Evolutionary conservation across 2,888 invertebrate species (phyloP).

Genomic region (Nephrotoma flavescens): DNA sequence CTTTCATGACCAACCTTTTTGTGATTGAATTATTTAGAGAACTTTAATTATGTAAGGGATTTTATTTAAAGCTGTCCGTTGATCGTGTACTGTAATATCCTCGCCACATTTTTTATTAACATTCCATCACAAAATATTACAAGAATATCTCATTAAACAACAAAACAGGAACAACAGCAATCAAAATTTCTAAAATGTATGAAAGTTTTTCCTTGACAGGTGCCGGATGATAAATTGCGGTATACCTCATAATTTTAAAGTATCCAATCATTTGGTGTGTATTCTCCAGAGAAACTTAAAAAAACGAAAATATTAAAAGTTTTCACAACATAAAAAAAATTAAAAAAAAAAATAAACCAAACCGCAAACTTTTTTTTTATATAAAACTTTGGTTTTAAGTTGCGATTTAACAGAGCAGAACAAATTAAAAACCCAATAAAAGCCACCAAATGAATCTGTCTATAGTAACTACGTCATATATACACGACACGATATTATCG

Average conservation of each 20-base stretch:
- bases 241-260: not conserved
- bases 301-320: not conserved
- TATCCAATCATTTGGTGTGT: not conserved
- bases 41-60: no score
- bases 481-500: not conserved
- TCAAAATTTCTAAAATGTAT: no score
- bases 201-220: not conserved
- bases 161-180: no score
- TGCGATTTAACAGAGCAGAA: not conserved
- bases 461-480: not conserved
- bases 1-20: no score
- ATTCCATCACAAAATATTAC: no score
- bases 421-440: not conserved
- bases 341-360: not conserved
- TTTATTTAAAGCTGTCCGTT: no score
- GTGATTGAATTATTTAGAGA: no score
- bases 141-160: no score
- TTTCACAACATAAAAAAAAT: not conserved
- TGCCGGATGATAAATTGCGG: not conserved
- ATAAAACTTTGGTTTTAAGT: not conserved
- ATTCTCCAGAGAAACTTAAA: not conserved
- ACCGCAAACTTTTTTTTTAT: not conserved
- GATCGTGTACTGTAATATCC: no score
- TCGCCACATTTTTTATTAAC: no score
- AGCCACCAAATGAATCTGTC: not conserved